Conservation (phyloP, 2,888 invertebrate species). For the Nemotelus pantherinus region DNA sequence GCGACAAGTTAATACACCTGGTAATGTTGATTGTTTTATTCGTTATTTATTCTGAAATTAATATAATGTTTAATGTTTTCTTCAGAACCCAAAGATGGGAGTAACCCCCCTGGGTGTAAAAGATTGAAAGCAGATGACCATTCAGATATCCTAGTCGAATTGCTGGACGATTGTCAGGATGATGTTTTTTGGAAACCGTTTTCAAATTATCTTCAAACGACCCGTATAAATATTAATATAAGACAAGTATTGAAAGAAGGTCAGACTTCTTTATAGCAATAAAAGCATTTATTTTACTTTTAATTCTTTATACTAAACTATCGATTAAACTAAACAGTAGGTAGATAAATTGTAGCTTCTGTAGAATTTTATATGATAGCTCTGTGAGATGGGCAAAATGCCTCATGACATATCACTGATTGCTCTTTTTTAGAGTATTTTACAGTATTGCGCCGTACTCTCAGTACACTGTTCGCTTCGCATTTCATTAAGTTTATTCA, state of each 20-base stretch:
- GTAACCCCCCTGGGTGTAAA: slow-evolving; percentile 53
- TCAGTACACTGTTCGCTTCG: no score
- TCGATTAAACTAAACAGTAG: no score
- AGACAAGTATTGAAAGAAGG: slow-evolving; percentile 83
- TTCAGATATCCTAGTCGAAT: slow-evolving; percentile 52
- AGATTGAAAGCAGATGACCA: slow-evolving; percentile 52
- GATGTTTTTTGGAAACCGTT: slow-evolving; percentile 68
- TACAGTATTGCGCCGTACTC: no score
- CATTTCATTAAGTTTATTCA: no score
- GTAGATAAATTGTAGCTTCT: no score
- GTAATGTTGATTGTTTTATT: background rate
- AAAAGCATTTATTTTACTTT: slow-evolving; percentile 52
- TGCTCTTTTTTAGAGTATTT: no score
- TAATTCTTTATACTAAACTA: background rate
- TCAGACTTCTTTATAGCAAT: slow-evolving; percentile 60
- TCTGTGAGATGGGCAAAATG: no score
- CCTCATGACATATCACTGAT: no score
- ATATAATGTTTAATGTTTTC: background rate
- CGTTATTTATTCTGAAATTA: background rate
- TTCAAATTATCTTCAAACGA: slow-evolving; percentile 71
- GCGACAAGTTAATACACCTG: slow-evolving; percentile 57
- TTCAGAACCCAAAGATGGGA: background rate
- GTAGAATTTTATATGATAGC: no score
- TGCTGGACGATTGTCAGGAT: slow-evolving; percentile 59
- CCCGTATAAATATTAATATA: slow-evolving; percentile 93